phyloP scores from a whole-genome alignment of 2,113 vertebrate species.

The Phycodurus eques region DNA sequence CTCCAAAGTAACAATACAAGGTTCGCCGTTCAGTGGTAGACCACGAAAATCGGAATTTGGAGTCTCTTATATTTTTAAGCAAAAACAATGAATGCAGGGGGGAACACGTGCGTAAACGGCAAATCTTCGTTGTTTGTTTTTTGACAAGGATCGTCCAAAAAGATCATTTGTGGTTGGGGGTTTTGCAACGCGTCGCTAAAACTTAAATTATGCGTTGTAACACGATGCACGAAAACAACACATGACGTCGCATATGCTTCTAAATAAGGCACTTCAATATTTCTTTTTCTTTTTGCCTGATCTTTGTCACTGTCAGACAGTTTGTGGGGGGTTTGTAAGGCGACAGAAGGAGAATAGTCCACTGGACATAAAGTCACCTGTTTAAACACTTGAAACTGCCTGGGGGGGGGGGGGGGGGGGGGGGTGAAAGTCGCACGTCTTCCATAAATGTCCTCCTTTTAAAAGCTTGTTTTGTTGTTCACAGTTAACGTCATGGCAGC shows the following conservation, averaged over 20 bases:
- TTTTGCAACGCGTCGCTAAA: background rate
- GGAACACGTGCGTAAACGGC: slow-evolving; percentile 35
- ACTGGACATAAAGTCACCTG: slow-evolving; percentile 6
- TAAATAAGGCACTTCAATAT: background rate
- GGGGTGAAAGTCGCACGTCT: background rate
- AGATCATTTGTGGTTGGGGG: background rate
- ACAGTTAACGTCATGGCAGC: background rate
- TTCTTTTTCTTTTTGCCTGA: background rate
- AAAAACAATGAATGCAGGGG: slow-evolving; percentile 16
- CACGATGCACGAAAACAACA: background rate
- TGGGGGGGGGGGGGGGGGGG: too few species aligned
- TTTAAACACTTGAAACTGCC: slow-evolving; percentile 8
- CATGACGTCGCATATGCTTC: background rate
- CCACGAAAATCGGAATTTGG: slow-evolving; percentile 28
- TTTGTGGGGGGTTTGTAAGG: background rate
- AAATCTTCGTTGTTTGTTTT: slow-evolving; percentile 6
- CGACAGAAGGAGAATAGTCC: background rate
- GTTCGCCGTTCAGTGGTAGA: slow-evolving; percentile 17
- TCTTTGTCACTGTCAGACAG: background rate
- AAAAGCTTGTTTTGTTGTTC: background rate
- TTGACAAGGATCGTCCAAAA: background rate
- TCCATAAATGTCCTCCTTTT: background rate
- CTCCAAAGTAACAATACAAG: slow-evolving; percentile 13
- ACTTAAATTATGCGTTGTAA: background rate
- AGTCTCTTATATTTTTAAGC: slow-evolving; percentile 14